Conservation (phyloP, 1,140 invertebrate species). For the Drosophila hydei region DNA sequence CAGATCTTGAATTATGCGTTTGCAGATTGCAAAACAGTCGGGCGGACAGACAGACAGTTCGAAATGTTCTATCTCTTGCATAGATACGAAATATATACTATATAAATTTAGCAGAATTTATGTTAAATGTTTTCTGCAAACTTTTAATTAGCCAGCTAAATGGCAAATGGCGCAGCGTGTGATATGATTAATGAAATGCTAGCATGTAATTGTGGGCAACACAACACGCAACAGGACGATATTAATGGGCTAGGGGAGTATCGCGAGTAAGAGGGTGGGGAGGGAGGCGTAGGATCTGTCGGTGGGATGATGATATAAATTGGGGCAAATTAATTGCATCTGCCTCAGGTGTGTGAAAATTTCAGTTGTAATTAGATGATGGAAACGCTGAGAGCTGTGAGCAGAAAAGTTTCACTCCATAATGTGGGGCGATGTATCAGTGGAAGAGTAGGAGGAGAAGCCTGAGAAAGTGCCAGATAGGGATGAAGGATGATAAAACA, state of each 20-base stretch:
- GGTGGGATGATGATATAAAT: conserved; percentile 70
- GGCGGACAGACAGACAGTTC: conserved; percentile 9
- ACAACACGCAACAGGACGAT: conserved; percentile 44
- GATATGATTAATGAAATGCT: conserved; percentile 81
- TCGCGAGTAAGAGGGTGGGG: too few species aligned
- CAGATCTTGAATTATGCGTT: conserved; percentile 81
- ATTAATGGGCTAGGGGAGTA: too few species aligned
- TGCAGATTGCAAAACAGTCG: conserved; percentile 57
- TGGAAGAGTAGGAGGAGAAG: neutral
- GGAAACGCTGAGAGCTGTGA: conserved; percentile 53
- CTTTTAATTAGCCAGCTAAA: conserved; percentile 80
- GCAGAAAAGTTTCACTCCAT: conserved; percentile 49
- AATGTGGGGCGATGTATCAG: conserved; percentile 42
- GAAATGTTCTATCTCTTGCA: conserved; percentile 47
- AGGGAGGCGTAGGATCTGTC: conserved; percentile 9
- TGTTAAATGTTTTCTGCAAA: conserved; percentile 76
- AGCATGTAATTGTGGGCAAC: conserved; percentile 70
- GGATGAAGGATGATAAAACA: conserved; percentile 62
- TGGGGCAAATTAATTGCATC: conserved; percentile 79
- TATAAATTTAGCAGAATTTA: conserved; percentile 55
- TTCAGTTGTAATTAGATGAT: conserved; percentile 77
- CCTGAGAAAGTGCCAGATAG: conserved; percentile 52
- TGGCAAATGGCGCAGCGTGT: conserved; percentile 72
- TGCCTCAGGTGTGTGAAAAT: conserved; percentile 77
- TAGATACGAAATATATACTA: conserved; percentile 53